Evolutionary conservation across 1,140 invertebrate species (phyloP), one percentile per base, ranked within the genome.

Genomic region (Rhyzopertha dominica): DNA sequence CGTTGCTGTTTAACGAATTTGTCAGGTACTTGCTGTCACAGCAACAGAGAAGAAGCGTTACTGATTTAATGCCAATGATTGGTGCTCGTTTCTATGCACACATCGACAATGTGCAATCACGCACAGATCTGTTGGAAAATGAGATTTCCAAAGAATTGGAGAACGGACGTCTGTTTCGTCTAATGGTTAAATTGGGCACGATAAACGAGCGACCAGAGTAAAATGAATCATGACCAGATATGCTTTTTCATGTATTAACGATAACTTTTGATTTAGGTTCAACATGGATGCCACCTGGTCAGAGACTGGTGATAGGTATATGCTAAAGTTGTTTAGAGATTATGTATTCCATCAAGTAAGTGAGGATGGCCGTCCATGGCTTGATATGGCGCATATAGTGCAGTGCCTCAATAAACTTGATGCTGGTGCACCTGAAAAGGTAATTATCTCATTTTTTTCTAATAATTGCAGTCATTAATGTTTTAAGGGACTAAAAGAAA

Each of bases 11-110:
- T 31, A 38, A 10, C 43, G 14, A 35, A 7, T 17, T 43, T 35
- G 36, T 20, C 38, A 89, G 85, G 67, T 93, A 92, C 69, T 73
- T 93, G 57, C 73, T 92, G 51, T 79, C 85, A 9, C 78, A 75
- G 53, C 80, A 78, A 69, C 61, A 78, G 41, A 73, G 82, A 53
- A 80, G 87, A 58, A 87, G 80, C 51, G 86, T 98, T 12, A 94
- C 92, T 53, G 95, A 98, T 73, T 77, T 98, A 47, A 98, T 98
- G 95, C 95, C 95, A 7, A 98, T 98, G 91, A 97, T 99, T 60
- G 95, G 95, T 24, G 94, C 94, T 5, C 74, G 93, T 9, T 97
- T 97, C 71, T 99, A 97, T 66, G 91, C 86, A 3, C 92, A 98
- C 70, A 73, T 98, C 53, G 95, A 98, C 69, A 81, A 87, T 3